These are phyloP conservation scores for Aleiodes leptofemur DNA, from an alignment of 2,888 invertebrate species.

Conservation along the genomic window DNA sequence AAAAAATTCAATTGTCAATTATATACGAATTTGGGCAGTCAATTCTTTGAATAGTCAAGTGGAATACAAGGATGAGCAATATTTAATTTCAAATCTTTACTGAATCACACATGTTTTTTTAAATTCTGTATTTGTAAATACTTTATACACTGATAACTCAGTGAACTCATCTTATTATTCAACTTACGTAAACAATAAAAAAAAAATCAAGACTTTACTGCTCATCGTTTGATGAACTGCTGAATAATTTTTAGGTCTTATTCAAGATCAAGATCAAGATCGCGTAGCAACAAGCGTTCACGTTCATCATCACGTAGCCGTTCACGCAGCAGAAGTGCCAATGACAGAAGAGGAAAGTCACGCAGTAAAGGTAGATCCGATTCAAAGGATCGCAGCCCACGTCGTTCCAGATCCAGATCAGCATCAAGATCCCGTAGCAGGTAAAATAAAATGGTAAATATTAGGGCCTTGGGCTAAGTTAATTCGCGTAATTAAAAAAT, in stretches of 20 bases:
- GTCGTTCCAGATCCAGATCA: slow-evolving; percentile 70
- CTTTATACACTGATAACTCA: slow-evolving; percentile 7
- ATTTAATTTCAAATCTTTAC: slow-evolving; percentile 24
- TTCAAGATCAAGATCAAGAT: slow-evolving; percentile 75
- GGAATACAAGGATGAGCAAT: slow-evolving; percentile 3
- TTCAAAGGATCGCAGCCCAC: slow-evolving; percentile 69
- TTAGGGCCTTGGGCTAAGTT: slow-evolving; percentile 30
- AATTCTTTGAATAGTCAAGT: slow-evolving; percentile 10
- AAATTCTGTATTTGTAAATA: no score
- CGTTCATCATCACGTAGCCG: slow-evolving; percentile 83
- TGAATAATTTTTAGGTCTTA: slow-evolving; percentile 64
- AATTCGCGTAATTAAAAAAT: background rate
- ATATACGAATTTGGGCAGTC: slow-evolving; percentile 20
- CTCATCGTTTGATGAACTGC: slow-evolving; percentile 15
- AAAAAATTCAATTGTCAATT: slow-evolving; percentile 10
- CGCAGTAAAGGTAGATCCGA: slow-evolving; percentile 68
- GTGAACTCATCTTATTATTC: slow-evolving; percentile 9
- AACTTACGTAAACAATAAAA: slow-evolving; percentile 23
- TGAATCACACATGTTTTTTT: background rate
- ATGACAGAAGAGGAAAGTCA: slow-evolving; percentile 62
- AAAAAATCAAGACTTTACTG: slow-evolving; percentile 17
- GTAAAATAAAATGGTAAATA: slow-evolving; percentile 57
- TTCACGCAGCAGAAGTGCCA: slow-evolving; percentile 75
- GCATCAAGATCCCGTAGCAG: slow-evolving; percentile 70
- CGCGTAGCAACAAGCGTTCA: slow-evolving; percentile 75